Conservation (phyloP, 2,888 invertebrate genomes). For the Scaptomyza reducta region DNA sequence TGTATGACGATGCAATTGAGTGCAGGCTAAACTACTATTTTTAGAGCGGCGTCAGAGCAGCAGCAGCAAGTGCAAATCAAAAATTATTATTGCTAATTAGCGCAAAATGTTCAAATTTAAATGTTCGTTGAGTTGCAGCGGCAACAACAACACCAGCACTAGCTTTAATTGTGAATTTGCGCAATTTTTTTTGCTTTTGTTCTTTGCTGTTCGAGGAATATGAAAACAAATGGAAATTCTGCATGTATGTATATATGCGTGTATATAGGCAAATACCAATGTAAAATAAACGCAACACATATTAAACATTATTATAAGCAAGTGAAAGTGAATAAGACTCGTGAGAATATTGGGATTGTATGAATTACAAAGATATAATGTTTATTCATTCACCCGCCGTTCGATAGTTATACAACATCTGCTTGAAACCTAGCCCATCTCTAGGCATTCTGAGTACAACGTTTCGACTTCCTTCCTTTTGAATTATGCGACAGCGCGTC, state of each 20-base stretch:
- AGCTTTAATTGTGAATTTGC: constrained; percentile 19
- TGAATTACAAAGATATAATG: neutral
- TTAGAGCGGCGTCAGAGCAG: constrained; percentile 21
- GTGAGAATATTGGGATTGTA: neutral
- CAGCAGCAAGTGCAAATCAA: constrained; percentile 51
- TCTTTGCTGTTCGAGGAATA: neutral
- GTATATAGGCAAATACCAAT: neutral
- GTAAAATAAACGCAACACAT: neutral
- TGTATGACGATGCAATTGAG: constrained; percentile 13
- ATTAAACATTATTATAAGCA: too few relatives aligned
- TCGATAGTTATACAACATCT: neutral
- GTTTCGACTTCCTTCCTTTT: neutral
- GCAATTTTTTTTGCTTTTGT: constrained; percentile 15
- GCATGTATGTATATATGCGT: neutral
- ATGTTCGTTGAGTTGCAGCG: constrained; percentile 10
- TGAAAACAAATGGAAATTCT: neutral
- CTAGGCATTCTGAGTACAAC: neutral
- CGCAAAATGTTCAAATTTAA: constrained; percentile 45
- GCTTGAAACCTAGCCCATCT: neutral
- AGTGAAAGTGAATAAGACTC: neutral
- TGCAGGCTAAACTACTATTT: constrained; percentile 54
- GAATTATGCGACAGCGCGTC: neutral
- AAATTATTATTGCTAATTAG: constrained; percentile 60
- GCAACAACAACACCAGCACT: constrained; percentile 6
- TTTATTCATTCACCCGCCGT: too few relatives aligned